Evolutionary conservation across 2,113 vertebrate genomes (phyloP).

Genomic region (Laticauda colubrina): DNA sequence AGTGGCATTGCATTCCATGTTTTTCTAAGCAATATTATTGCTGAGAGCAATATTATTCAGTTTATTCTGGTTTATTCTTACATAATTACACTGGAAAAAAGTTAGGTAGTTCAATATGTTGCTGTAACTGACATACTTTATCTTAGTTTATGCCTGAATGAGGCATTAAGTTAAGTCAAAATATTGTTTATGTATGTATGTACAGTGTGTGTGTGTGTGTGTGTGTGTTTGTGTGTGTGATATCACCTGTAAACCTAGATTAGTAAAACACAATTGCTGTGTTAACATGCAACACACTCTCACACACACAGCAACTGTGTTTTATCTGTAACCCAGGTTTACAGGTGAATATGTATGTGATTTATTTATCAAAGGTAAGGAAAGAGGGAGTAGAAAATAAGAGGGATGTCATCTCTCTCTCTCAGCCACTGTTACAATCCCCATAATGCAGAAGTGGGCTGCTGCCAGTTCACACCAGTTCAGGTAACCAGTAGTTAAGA

Average conservation of each 20-base stretch:
- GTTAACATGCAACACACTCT: too few species aligned
- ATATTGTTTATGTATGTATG: not conserved
- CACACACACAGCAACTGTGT: not conserved
- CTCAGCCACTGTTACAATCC: not conserved
- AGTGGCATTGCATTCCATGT: not conserved
- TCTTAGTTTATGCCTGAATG: not conserved
- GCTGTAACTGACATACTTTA: not conserved
- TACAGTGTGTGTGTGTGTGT: not conserved
- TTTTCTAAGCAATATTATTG: not conserved
- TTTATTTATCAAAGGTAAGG: not conserved
- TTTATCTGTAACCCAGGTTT: not conserved
- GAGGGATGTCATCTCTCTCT: not conserved
- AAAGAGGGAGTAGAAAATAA: not conserved
- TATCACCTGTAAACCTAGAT: too few species aligned
- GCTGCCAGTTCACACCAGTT: too few species aligned
- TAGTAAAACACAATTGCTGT: too few species aligned
- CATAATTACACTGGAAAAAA: not conserved
- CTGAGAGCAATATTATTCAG: not conserved
- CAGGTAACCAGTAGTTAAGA: too few species aligned
- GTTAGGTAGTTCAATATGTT: not conserved
- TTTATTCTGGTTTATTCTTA: not conserved
- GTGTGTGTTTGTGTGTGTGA: too few species aligned
- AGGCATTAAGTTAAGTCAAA: not conserved
- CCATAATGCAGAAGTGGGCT: too few species aligned
- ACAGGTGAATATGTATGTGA: not conserved